Base-by-base conservation (phyloP, 2,888 invertebrate species). In the Eudiplozoon nipponicum region DNA sequence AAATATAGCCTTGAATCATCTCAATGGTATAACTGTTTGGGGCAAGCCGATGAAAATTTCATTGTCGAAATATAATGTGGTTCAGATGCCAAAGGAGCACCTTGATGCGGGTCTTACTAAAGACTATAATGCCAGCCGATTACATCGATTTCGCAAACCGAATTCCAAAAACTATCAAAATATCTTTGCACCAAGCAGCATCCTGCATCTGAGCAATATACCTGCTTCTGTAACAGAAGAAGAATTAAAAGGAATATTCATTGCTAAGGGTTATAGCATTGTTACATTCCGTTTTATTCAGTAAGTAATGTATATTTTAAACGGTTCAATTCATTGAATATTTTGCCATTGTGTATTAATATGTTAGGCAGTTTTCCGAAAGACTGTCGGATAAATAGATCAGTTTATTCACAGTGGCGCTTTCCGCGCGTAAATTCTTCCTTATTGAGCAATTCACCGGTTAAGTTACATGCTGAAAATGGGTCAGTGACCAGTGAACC, bases 101-200 rank as follows among this genome's bases (percentile, higher is more conserved):
- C 20, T 20, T 21, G 33, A 37, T 18, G 41, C 21, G 4, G 43
- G 40, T 15, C 38, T 44, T 2, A 44, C 44, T 2, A 37, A 44
- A 19, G 42, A 43, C 29, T 44, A 38, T 28, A 44, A 41, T 5
- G 31, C 11, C 18, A 38, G 36, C 7, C 23, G 34, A 17, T 31
- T 44, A 28, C 44, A 44, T 26, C 22, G 44, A 26, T 44, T 44
- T 20, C 40, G 29, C 17, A 44, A 44, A 22, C 43, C 29, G 9
- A 21, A 37, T 17, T 38, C 44, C 2, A 44, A 44, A 26, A 44
- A 44, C 19, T 23, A 19, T 26, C 36, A 37, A 7, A 44, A 44
- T 28, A 44, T 44, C n/a, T 44, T 44, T 22, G 23, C 44, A n/a
- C 44, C 44, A 3, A 41, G 22, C 21, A 28, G 20, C 26, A 35